phyloP scores from a whole-genome alignment of 2,797 vertebrate genomes.

The Onychomys arenicola region DNA sequence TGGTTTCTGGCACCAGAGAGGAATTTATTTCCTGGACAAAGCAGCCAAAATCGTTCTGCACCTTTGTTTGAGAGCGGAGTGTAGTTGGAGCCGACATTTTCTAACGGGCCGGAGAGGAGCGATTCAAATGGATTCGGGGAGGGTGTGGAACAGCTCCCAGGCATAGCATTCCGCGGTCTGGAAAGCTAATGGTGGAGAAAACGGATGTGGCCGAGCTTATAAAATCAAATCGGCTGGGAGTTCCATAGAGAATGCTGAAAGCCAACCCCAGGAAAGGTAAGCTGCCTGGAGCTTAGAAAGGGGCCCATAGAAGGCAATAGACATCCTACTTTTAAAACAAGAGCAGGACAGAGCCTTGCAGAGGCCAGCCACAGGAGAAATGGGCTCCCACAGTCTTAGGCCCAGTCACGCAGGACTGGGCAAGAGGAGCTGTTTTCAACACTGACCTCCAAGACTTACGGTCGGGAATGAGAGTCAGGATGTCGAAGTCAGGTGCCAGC shows the following conservation, averaged over 20 bases:
- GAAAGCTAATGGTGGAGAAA: neutral
- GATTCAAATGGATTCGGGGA: slow-evolving; percentile 79
- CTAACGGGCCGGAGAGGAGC: slow-evolving; percentile 74
- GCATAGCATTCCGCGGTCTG: neutral
- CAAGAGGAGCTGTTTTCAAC: neutral
- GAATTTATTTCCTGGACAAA: slow-evolving; percentile 82
- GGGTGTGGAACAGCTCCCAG: slow-evolving; percentile 58
- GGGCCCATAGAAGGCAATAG: neutral
- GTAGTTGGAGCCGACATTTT: slow-evolving; percentile 81
- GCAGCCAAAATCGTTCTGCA: slow-evolving; percentile 81
- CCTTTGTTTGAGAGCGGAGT: slow-evolving; percentile 78
- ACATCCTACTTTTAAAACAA: neutral
- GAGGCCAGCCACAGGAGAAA: neutral
- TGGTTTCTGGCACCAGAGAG: slow-evolving; percentile 78
- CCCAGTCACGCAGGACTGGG: neutral
- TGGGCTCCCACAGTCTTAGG: neutral
- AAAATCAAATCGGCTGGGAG: slow-evolving; percentile 10
- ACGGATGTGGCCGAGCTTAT: neutral
- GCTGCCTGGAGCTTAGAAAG: neutral
- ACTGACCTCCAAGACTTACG: neutral
- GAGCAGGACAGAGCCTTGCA: neutral
- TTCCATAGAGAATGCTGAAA: slow-evolving; percentile 2
- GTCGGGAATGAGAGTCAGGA: neutral
- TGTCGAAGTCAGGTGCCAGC: neutral
- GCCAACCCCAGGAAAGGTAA: slow-evolving; percentile 36